Evolutionary conservation across 2,113 vertebrate genomes (phyloP).

Genomic region (Labeo catla): DNA sequence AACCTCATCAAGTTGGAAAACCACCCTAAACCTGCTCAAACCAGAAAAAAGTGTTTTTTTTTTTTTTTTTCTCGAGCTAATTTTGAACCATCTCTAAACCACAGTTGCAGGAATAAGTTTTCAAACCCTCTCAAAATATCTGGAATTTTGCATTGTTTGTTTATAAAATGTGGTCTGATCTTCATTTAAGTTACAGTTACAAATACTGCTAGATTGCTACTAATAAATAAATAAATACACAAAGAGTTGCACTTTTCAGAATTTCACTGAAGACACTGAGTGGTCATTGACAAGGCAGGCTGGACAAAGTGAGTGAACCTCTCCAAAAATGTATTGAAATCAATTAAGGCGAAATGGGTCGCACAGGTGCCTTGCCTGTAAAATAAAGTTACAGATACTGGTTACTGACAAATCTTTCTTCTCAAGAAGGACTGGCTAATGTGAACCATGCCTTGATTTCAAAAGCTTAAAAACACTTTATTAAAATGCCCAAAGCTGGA

Average conservation of each 20-base stretch:
- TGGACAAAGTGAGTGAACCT: neutral
- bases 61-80: neutral
- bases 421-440: no score
- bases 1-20: neutral
- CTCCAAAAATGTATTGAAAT: no score
- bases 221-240: neutral
- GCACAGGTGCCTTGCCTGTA: no score
- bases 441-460: no score
- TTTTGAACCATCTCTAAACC: neutral
- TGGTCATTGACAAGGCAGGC: neutral
- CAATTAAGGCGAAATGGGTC: no score
- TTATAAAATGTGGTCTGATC: neutral
- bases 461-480: no score
- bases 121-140: neutral
- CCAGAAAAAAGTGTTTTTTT: neutral
- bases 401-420: no score
- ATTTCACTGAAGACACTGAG: neutral
- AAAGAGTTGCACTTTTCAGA: neutral
- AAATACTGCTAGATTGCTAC: neutral
- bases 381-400: no score
- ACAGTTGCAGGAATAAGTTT: neutral
- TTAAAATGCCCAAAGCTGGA: no score
- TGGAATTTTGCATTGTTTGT: neutral
- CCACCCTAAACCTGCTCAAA: neutral
- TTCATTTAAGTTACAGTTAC: neutral